Conservation (phyloP, 2,113 vertebrate genomes). For the Psophia crepitans region DNA sequence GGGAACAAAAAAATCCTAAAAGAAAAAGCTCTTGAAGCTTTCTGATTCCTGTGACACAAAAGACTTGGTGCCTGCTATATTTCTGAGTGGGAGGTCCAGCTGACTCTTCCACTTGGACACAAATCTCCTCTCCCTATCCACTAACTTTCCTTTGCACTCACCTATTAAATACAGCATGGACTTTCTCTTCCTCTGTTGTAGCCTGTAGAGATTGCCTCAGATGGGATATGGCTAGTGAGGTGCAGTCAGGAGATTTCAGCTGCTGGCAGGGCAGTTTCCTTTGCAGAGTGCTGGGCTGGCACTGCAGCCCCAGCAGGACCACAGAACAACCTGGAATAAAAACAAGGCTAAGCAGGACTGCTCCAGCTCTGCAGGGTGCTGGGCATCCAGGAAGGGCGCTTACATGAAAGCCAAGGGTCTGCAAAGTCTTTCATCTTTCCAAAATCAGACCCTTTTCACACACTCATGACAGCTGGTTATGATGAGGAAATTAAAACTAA, state of each 20-base stretch:
- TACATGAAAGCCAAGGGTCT: neutral
- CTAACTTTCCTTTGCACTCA: neutral
- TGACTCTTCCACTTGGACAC: neutral
- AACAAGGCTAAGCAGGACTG: neutral
- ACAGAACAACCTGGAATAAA: neutral
- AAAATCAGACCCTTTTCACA: slow-evolving; percentile 26
- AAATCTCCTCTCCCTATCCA: neutral
- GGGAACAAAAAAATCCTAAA: slow-evolving; percentile 42
- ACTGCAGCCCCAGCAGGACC: neutral
- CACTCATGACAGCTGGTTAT: slow-evolving; percentile 31
- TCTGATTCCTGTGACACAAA: neutral
- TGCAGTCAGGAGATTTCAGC: neutral
- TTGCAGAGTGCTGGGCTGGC: neutral
- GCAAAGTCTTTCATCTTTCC: neutral
- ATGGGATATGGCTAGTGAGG: neutral
- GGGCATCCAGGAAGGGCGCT: neutral
- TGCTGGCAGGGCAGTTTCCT: neutral
- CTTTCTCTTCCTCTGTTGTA: neutral
- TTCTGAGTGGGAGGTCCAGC: neutral
- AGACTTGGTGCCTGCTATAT: neutral
- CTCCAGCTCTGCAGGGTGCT: neutral
- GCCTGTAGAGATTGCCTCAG: neutral
- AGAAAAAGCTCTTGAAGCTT: neutral
- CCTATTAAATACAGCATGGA: neutral
- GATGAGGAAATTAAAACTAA: slow-evolving; percentile 48